These are phyloP conservation scores for Limnephilus auricula DNA, from an alignment of 2,888 invertebrate species.

Conservation along the genomic window DNA sequence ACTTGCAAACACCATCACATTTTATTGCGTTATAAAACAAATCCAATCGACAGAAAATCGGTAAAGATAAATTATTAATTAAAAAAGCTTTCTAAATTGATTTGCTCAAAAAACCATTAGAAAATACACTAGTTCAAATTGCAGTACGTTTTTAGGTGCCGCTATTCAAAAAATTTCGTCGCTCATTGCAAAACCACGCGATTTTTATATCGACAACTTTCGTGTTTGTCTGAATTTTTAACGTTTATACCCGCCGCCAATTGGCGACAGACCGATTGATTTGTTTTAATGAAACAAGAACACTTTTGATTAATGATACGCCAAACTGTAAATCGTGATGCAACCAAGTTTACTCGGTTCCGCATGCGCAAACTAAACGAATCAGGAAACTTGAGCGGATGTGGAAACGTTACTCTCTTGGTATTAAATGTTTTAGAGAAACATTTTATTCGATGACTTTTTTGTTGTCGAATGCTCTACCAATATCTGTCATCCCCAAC, in stretches of 20 bases:
- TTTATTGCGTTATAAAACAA: background rate
- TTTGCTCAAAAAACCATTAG: background rate
- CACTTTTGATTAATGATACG: constrained; percentile 26
- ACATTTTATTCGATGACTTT: background rate
- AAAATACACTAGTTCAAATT: background rate
- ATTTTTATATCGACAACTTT: constrained; percentile 16
- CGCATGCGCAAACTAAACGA: constrained; percentile 46
- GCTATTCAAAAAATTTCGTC: background rate
- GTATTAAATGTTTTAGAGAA: background rate
- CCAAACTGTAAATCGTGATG: constrained; percentile 10
- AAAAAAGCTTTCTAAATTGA: background rate
- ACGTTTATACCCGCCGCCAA: constrained; percentile 3
- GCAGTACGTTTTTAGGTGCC: background rate
- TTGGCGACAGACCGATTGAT: constrained; percentile 28
- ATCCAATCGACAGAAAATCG: background rate
- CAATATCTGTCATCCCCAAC: background rate
- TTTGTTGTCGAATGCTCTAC: background rate
- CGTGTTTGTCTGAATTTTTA: background rate
- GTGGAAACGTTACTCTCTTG: constrained; percentile 55
- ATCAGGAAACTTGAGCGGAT: constrained; percentile 52
- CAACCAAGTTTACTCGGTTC: constrained; percentile 37
- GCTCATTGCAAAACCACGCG: constrained; percentile 27
- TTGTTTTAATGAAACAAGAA: constrained; percentile 27
- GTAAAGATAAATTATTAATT: background rate
- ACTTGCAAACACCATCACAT: background rate